Percentiles rank a stretch among this genome's conserved stretches.
phyloP scores from a whole-genome alignment of 2,113 vertebrate species.

The Peucedramus taeniatus region DNA sequence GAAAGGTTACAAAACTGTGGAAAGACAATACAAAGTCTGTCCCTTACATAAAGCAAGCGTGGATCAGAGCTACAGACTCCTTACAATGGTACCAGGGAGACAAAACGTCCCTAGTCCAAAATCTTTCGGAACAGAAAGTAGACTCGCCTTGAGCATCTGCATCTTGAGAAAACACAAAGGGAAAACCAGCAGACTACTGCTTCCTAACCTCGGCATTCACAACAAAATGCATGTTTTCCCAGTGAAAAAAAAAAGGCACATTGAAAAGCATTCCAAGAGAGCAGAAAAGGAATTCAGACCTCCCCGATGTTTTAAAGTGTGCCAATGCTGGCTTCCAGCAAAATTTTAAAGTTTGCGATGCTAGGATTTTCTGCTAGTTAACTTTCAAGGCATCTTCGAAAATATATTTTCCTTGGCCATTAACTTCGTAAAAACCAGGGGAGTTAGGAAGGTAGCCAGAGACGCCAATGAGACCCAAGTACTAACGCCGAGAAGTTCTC shows the following conservation, averaged over 20 bases:
- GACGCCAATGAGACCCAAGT: not conserved
- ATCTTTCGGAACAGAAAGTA: not conserved
- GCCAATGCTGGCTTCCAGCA: too few species aligned
- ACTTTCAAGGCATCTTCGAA: not conserved
- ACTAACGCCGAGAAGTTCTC: too few species aligned
- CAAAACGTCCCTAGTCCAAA: not conserved
- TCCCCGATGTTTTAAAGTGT: not conserved
- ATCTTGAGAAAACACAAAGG: not conserved
- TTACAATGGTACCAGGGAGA: fast-evolving
- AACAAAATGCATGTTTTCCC: fast-evolving
- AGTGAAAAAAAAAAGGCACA: not conserved
- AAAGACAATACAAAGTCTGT: not conserved
- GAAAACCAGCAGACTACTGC: not conserved
- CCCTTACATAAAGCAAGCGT: fast-evolving
- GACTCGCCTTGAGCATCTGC: not conserved
- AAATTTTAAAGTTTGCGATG: not conserved
- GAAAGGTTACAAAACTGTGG: not conserved
- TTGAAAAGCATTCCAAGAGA: not conserved
- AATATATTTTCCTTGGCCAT: too few species aligned
- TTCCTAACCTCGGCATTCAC: not conserved
- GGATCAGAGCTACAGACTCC: not conserved
- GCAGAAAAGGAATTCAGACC: not conserved
- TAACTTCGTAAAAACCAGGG: not conserved
- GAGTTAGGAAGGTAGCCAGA: not conserved
- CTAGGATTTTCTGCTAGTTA: not conserved